phyloP scores from a whole-genome alignment of 1,140 invertebrate genomes.

The Dryas iulia region DNA sequence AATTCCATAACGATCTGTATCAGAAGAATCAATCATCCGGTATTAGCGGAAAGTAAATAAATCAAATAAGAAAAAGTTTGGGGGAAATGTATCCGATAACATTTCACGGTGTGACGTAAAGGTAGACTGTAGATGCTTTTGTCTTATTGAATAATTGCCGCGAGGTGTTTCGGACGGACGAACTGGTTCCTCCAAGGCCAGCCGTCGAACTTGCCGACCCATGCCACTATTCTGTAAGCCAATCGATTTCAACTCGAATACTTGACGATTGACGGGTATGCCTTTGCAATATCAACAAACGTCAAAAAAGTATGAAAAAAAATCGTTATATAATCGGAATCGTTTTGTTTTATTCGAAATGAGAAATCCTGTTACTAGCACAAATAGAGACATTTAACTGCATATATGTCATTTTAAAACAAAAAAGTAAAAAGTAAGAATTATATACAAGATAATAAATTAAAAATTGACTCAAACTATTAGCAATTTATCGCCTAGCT shows the following conservation, averaged over 20 bases:
- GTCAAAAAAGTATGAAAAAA: too few relatives aligned
- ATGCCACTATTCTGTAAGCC: conserved; percentile 46
- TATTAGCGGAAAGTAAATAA: too few relatives aligned
- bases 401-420: neutral
- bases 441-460: conserved; percentile 22
- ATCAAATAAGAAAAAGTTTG: neutral
- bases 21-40: neutral
- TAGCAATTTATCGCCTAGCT: conserved; percentile 29
- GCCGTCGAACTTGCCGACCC: conserved; percentile 66
- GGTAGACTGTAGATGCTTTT: conserved; percentile 64
- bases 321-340: too few relatives aligned
- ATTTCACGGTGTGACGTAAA: conserved; percentile 67
- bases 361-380: neutral
- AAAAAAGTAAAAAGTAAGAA: conserved; percentile 17
- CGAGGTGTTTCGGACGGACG: conserved; percentile 72
- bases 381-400: neutral
- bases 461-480: conserved; percentile 25
- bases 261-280: conserved; percentile 1
- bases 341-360: neutral
- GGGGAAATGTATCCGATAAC: conserved; percentile 58
- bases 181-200: conserved; percentile 77
- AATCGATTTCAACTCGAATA: conserved; percentile 34
- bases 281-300: neutral
- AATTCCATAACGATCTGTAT: neutral
- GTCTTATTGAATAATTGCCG: conserved; percentile 80